These are phyloP conservation scores for Scalopus aquaticus DNA, from an alignment of 2,113 vertebrate species.

Conservation along the genomic window DNA sequence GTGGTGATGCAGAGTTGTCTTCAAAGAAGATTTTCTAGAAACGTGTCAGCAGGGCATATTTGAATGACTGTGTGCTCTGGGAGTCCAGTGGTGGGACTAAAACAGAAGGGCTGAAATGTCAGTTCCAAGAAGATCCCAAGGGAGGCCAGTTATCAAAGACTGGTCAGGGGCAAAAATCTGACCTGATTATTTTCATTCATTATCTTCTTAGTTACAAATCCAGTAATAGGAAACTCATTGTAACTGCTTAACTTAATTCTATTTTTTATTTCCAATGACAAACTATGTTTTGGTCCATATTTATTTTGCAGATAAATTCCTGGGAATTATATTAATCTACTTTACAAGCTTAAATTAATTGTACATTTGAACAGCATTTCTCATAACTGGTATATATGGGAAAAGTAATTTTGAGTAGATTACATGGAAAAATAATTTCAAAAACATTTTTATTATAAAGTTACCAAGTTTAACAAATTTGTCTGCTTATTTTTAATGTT, in stretches of 20 bases:
- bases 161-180: too few species aligned
- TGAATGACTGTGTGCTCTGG: background rate
- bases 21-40: background rate
- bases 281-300: background rate
- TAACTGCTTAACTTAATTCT: background rate
- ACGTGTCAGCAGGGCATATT: background rate
- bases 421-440: background rate
- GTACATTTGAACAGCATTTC: background rate
- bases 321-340: background rate
- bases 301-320: background rate
- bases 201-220: background rate
- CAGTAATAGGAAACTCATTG: background rate
- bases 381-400: background rate
- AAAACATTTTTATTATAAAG: background rate
- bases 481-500: constrained; percentile 1
- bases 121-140: background rate
- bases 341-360: background rate
- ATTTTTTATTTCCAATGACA: background rate
- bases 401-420: background rate
- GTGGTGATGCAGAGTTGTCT: background rate
- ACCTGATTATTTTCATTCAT: background rate
- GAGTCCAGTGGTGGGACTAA: background rate
- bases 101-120: background rate
- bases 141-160: background rate
- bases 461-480: background rate